Base-by-base conservation (phyloP, 2,888 invertebrate genomes). In the Sipunculus nudus region DNA sequence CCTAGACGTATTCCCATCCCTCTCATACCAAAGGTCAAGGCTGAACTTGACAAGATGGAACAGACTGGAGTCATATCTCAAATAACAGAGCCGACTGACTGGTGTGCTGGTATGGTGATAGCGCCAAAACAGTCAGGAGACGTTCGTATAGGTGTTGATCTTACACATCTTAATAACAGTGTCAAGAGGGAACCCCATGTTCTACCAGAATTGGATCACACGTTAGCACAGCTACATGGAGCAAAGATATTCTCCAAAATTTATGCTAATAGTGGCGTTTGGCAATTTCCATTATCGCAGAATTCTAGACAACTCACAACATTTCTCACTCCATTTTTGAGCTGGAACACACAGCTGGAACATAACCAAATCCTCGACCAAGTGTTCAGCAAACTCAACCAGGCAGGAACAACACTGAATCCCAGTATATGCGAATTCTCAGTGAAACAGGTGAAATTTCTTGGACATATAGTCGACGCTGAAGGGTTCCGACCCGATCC, bases 91-190 rank as follows among this genome's bases (percentile, higher is more conserved):
- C 68, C 66, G 1, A 63, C 63, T 26, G 59, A 53, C 19, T 66
- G 66, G 68, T 67, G 65, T 49, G 53, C 65, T 26, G 57, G 53
- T 10, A 59, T 67, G 29, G 67, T 63, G 1, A 63, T 68, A 2
- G 61, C 63, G 16, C 63, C 61, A 13, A 70, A 70, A 45, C 39
- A 49, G 23, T 63, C 52, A 31, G 57, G 50, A 16, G 6, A 43
- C 21, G 59, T 68, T 19, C 21, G 60, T 16, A 46, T 62, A 25
- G 60, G 62, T 56, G 48, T 56, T 3, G 60, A 67, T 49, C 39
- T 59, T 28, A 65, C 67, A 3, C 26, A 56, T 29, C 57, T 63
- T 23, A 67, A 67, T 43, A 40, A 60, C 47, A 46, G 53, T 6
- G 54, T 65, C 3, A 29, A 56, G 40, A 31, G 62, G 10, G 65